These are phyloP conservation scores for Gymnoscopelus braueri DNA, from an alignment of 2,797 vertebrate species.

Conservation along the genomic window DNA sequence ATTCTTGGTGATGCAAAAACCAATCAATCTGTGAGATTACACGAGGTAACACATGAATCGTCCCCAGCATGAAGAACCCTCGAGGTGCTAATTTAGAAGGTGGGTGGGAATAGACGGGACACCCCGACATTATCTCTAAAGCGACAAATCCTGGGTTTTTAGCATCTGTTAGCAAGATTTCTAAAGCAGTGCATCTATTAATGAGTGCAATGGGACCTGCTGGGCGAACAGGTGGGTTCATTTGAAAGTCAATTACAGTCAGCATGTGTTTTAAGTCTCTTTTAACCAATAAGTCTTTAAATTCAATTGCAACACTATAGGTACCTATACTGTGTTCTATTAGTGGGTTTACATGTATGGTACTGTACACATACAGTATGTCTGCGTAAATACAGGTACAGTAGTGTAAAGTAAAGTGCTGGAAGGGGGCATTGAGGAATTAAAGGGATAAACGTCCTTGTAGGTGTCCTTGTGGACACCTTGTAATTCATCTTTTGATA, in stretches of 20 bases:
- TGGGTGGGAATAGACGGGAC: conserved; percentile 5
- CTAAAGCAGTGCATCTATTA: conserved; percentile 28
- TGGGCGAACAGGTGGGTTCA: conserved; percentile 39
- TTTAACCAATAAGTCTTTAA: not conserved
- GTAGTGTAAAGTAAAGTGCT: too few species aligned
- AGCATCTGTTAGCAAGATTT: conserved; percentile 23
- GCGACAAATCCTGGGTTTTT: conserved; percentile 20
- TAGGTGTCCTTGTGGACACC: too few species aligned
- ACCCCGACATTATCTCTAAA: conserved; percentile 9
- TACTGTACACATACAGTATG: not conserved
- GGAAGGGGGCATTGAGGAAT: too few species aligned
- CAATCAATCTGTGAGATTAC: conserved; percentile 7
- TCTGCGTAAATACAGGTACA: not conserved
- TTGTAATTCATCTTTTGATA: too few species aligned
- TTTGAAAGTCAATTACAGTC: conserved; percentile 36
- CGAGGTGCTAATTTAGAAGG: conserved; percentile 12
- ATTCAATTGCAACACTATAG: not conserved
- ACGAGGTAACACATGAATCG: not conserved
- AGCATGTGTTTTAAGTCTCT: conserved; percentile 17
- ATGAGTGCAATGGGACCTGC: conserved; percentile 25
- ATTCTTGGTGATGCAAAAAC: conserved; percentile 1
- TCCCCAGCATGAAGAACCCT: not conserved
- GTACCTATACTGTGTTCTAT: conserved; percentile 10
- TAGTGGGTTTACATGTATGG: not conserved
- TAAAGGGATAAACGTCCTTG: too few species aligned